Conservation (phyloP, 1,140 invertebrate genomes). For the Panulirus ornatus region DNA sequence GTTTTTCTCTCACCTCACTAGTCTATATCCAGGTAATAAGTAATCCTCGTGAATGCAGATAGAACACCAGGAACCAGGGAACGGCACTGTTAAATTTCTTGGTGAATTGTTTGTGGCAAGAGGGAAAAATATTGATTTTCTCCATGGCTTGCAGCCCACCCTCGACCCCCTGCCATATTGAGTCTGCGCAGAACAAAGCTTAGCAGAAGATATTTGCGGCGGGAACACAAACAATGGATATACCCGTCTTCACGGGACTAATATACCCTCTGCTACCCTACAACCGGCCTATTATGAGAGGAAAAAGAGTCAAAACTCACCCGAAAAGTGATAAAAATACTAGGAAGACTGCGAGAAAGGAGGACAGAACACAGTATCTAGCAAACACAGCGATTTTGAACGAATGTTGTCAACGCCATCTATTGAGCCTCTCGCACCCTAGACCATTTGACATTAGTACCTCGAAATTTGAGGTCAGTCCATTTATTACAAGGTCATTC, state of each 20-base stretch:
- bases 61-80: slow-evolving; percentile 44
- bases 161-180: slow-evolving; percentile 78
- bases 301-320: slow-evolving; percentile 11
- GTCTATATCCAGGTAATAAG: slow-evolving; percentile 45
- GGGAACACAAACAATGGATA: slow-evolving; percentile 33
- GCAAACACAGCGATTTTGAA: slow-evolving; percentile 60
- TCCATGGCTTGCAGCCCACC: slow-evolving; percentile 68
- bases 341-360: slow-evolving; percentile 20
- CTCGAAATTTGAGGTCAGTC: no score
- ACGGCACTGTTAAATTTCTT: slow-evolving; percentile 68
- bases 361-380: slow-evolving; percentile 50
- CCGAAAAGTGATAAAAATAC: slow-evolving; percentile 29
- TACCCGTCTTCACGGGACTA: neutral
- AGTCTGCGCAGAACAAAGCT: slow-evolving; percentile 81
- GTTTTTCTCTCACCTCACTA: slow-evolving; percentile 54
- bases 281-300: neutral
- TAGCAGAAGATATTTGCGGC: slow-evolving; percentile 79
- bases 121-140: slow-evolving; percentile 74
- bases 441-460: neutral
- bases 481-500: no score
- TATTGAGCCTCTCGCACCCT: slow-evolving; percentile 2
- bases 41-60: slow-evolving; percentile 33
- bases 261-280: neutral
- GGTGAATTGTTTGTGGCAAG: slow-evolving; percentile 72
- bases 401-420: slow-evolving; percentile 46